Conservation (phyloP, 2,113 vertebrate genomes). For the Solea senegalensis region DNA sequence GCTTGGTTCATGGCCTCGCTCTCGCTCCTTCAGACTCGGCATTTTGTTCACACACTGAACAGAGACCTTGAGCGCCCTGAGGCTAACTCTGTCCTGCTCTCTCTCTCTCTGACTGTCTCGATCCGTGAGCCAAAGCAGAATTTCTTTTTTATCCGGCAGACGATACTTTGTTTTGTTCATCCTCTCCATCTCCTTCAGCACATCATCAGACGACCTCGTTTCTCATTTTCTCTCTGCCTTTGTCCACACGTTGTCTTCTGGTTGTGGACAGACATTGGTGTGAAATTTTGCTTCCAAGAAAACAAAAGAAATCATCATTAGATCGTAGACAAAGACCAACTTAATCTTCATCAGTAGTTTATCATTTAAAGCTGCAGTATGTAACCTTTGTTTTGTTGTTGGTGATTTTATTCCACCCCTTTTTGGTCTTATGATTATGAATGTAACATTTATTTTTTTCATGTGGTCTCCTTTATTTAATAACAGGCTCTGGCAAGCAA, state of each 20-base stretch:
- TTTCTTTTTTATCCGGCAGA: slow-evolving; percentile 50
- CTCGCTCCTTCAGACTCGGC: slow-evolving; percentile 64
- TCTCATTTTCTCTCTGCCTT: slow-evolving; percentile 9
- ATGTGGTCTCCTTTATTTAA: no score
- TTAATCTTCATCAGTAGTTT: no score
- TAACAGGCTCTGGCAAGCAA: no score
- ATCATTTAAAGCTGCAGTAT: no score
- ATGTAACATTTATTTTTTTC: no score
- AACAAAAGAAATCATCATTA: no score
- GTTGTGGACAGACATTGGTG: no score
- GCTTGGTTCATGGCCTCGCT: slow-evolving; percentile 67
- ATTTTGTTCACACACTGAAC: slow-evolving; percentile 75
- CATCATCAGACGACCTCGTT: slow-evolving; percentile 9
- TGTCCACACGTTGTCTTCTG: not conserved
- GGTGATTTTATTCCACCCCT: no score
- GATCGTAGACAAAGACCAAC: no score
- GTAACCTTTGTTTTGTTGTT: no score
- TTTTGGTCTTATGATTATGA: no score
- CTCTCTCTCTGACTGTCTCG: slow-evolving; percentile 18
- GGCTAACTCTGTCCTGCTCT: slow-evolving; percentile 40
- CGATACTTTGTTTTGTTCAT: slow-evolving; percentile 3
- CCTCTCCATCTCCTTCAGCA: slow-evolving; percentile 14
- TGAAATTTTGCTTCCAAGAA: no score
- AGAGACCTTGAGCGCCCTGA: slow-evolving; percentile 63
- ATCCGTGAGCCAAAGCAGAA: slow-evolving; percentile 45